A percentile compares a stretch with the other conserved stretches of the same genome.
These are phyloP conservation scores for Todus mexicanus DNA, from an alignment of 2,797 vertebrate species.

Conservation along the genomic window DNA sequence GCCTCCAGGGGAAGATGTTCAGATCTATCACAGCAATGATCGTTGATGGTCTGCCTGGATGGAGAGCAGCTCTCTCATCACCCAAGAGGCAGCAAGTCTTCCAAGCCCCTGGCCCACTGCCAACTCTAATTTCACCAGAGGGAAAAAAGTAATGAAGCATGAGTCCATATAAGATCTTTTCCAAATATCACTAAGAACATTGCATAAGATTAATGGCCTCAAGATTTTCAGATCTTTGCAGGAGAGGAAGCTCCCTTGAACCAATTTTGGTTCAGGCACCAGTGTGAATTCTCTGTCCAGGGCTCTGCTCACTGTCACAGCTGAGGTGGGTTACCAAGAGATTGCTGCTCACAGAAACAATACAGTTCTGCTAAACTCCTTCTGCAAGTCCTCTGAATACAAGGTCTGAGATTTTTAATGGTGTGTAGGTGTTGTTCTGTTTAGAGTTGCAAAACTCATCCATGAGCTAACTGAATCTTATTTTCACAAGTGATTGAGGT, in stretches of 20 bases:
- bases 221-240: not conserved
- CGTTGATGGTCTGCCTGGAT: not conserved
- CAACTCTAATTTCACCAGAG: fast-evolving
- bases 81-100: not conserved
- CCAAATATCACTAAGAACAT: not conserved
- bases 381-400: not conserved
- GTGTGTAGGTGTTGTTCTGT: not conserved
- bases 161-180: not conserved
- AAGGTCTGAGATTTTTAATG: not conserved
- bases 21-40: fast-evolving
- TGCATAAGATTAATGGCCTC: not conserved
- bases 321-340: not conserved
- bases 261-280: not conserved
- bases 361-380: not conserved
- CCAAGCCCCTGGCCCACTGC: not conserved
- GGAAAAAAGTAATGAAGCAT: not conserved
- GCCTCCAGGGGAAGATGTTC: not conserved
- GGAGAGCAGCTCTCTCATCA: not conserved
- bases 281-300: not conserved
- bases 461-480: not conserved
- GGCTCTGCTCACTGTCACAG: not conserved
- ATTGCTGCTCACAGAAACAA: not conserved
- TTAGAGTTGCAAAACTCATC: not conserved
- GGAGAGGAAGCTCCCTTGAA: not conserved
- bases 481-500: not conserved